Evolutionary conservation across 2,888 invertebrate genomes (phyloP), one percentile per base, ranked within the genome.

Genomic region (Lissocephala sabroskyi): DNA sequence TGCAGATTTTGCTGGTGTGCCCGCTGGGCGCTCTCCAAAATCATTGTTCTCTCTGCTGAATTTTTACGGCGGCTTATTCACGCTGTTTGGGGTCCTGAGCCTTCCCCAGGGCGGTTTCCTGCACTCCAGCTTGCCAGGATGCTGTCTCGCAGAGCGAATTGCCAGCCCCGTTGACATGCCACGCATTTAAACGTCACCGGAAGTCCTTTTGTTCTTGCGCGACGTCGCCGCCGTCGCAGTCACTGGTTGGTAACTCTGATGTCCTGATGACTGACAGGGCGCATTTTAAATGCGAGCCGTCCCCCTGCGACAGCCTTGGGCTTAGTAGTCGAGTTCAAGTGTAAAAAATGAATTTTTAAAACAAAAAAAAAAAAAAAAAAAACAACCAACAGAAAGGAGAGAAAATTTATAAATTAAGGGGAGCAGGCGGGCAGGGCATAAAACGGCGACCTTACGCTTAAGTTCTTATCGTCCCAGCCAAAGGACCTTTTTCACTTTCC

Each of bases 181-280:
- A 71, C 77, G 71, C 71, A 71, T 74, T 71, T 77, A 70, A 77
- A 65, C 67, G 66, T 71, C 65, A 65, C 79, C 79, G 79, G 79
- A 80, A 79, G 68, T 74, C 62, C 76, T 65, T 62, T 80, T 79
- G 79, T 79, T 23, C 23, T 36, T 36, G 30, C 29, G 45, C 29
- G 37, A 37, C 29, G 37, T 17, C 17, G 36, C 26, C n/a, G 28
- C 7, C 3, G 23, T 14, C 14, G 14, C 28, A n/a, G n/a, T n/a
- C n/a, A n/a, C n/a, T n/a, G n/a, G n/a, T n/a, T n/a, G n/a, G n/a
- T n/a, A n/a, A n/a, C n/a, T n/a, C n/a, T n/a, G 35, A 17, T n/a
- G 5, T 10, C 10, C 10, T 7, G n/a, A 18, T 16, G 44, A 40
- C 49, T 32, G 51, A 49, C 55, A 35, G 49, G 14, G 35, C 35